A percentile compares a stretch with the other conserved stretches of the same genome.
Evolutionary conservation across 1,140 invertebrate species (phyloP).

Genomic region (Melanaphis sacchari): DNA sequence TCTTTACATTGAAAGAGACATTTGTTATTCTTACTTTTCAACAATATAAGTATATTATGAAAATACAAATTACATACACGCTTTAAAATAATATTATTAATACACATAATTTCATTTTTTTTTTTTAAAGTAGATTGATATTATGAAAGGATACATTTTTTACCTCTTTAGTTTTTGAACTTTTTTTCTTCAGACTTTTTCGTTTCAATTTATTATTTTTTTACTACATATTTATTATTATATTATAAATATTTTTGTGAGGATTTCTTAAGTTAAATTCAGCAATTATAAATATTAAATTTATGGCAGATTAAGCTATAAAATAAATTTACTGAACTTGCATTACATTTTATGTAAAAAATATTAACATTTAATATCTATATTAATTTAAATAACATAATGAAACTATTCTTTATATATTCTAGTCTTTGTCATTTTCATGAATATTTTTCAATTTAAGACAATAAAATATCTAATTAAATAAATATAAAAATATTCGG

Average conservation of each 20-base stretch:
- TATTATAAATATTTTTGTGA: neutral
- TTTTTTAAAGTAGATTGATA: neutral
- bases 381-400: neutral
- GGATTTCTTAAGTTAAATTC: neutral
- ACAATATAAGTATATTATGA: neutral
- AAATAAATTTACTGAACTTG: neutral
- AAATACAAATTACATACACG: neutral
- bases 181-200: neutral
- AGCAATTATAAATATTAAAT: neutral
- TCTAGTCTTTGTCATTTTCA: neutral
- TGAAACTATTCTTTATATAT: neutral
- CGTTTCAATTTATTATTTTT: neutral
- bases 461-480: neutral
- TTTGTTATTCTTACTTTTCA: neutral
- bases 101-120: neutral
- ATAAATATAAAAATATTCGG: neutral
- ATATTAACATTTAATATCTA: neutral
- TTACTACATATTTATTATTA: neutral
- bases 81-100: slow-evolving; percentile 1
- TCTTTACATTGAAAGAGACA: neutral
- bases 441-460: neutral
- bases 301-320: neutral
- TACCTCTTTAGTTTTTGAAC: neutral
- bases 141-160: neutral
- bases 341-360: neutral